Conservation (phyloP, 2,113 vertebrate species). For the Capreolus pygargus region DNA sequence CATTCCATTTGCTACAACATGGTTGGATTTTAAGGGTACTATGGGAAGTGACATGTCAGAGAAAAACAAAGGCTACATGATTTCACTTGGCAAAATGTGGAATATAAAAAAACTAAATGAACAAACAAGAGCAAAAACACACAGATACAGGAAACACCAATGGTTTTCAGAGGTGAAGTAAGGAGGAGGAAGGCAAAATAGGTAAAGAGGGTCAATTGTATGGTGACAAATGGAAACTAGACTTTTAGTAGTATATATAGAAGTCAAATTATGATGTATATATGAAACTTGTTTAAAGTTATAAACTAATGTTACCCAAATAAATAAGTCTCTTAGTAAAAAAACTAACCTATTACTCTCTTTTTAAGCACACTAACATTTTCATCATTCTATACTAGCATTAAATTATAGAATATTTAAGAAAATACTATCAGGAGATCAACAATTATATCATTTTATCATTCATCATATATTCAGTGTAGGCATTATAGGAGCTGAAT, state of each 20-base stretch:
- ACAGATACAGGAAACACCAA: not conserved
- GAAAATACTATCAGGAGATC: not conserved
- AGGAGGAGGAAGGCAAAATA: not conserved
- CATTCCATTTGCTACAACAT: not conserved
- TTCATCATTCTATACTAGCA: not conserved
- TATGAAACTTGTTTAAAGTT: not conserved
- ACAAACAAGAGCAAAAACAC: not conserved
- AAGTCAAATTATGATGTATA: not conserved
- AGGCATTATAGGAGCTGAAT: not conserved
- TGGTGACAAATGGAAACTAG: not conserved
- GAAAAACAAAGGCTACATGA: not conserved
- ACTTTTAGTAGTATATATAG: not conserved
- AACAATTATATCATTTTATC: not conserved
- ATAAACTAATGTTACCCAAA: not conserved
- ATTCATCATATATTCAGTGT: not conserved
- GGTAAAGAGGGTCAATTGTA: not conserved
- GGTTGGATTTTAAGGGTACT: not conserved
- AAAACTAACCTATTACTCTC: not conserved
- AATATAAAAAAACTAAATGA: not conserved
- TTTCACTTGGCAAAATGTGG: not conserved
- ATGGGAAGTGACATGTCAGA: not conserved
- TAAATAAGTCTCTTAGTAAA: not conserved
- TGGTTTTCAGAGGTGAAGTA: not conserved
- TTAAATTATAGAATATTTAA: slow-evolving; percentile 22
- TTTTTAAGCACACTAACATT: not conserved